Evolutionary conservation across 2,113 vertebrate species (phyloP), one percentile per base, ranked within the genome.

Genomic region (Colossoma macropomum): DNA sequence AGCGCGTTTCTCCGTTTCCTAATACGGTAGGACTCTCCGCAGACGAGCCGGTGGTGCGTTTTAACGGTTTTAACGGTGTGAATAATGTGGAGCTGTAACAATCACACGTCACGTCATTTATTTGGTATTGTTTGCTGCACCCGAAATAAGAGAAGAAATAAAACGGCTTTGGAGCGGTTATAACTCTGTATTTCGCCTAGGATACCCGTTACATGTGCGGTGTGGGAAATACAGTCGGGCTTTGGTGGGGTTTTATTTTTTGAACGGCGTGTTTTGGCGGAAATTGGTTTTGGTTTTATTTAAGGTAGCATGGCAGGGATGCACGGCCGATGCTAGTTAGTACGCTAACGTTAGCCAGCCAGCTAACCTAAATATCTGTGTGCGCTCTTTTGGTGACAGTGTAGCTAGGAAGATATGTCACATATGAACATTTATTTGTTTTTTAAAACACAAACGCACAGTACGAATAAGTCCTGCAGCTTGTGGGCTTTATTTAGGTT

Each of bases 221-320:
- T 62, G 88, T 79, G 88, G 83, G 89, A 87, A 91, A 80, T 78
- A 83, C 1, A 84, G 25, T 54, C 71, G 38, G 71, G 72, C 87
- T 90, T 93, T 94, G 90, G 92, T 93, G 87, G 88, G 88, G 84
- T 94, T 93, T 92, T 91, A 84, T 83, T 93, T 86, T 95, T 95
- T 94, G 93, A 95, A 95, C 92, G 84, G 86, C 90, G 93, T 92
- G 93, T 92, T 93, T 94, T 95, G 93, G 94, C 94, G 94, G 92
- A 95, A 93, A 92, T 89, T 89, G 92, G 90, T 94, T 93, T 93
- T 93, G 84, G 85, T 94, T 94, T 94, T 94, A 94, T 95, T 95
- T 95, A 95, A 95, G 94, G 94, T 95, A 95, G 94, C 94, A 92
- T 95, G 94, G 92, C 87, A 81, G 89, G 41, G 92, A 94, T 95